A percentile compares a stretch with the other conserved stretches of the same genome.
These are phyloP conservation scores for Pseudoatta argentina DNA, from an alignment of 1,140 invertebrate species.

Conservation along the genomic window DNA sequence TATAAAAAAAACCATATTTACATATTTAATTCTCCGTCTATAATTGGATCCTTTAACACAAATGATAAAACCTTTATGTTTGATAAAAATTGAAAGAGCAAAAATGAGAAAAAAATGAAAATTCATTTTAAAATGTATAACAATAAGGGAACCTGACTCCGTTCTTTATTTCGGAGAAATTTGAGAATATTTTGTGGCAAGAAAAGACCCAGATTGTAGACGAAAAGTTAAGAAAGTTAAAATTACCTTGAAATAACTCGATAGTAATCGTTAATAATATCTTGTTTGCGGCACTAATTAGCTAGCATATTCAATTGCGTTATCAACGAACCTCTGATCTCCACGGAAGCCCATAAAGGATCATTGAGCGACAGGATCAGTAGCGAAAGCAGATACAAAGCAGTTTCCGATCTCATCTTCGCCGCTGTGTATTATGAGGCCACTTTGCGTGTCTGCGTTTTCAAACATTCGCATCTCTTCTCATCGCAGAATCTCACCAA, in stretches of 20 bases:
- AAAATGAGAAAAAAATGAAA: too few species aligned
- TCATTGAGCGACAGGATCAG: conserved; percentile 76
- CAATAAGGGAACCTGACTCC: too few species aligned
- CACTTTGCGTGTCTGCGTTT: conserved; percentile 15
- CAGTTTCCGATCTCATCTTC: conserved; percentile 81
- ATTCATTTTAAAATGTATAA: too few species aligned
- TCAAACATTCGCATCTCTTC: conserved; percentile 12
- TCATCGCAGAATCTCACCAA: conserved; percentile 35
- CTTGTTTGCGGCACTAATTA: conserved; percentile 27
- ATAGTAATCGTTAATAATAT: not conserved
- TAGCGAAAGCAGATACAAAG: conserved; percentile 74
- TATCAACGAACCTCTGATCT: conserved; percentile 74
- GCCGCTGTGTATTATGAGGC: conserved; percentile 65
- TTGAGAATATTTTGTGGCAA: too few species aligned
- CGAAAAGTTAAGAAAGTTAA: too few species aligned
- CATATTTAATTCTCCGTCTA: too few species aligned
- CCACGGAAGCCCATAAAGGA: conserved; percentile 77
- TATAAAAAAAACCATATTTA: too few species aligned
- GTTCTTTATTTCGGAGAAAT: too few species aligned
- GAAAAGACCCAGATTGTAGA: too few species aligned
- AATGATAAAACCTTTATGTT: too few species aligned
- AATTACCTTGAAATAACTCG: not conserved
- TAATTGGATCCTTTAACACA: too few species aligned
- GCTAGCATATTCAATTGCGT: not conserved
- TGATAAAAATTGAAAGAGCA: too few species aligned